Evolutionary conservation across 2,113 vertebrate genomes (phyloP).

Genomic region (Arizona elegans): DNA sequence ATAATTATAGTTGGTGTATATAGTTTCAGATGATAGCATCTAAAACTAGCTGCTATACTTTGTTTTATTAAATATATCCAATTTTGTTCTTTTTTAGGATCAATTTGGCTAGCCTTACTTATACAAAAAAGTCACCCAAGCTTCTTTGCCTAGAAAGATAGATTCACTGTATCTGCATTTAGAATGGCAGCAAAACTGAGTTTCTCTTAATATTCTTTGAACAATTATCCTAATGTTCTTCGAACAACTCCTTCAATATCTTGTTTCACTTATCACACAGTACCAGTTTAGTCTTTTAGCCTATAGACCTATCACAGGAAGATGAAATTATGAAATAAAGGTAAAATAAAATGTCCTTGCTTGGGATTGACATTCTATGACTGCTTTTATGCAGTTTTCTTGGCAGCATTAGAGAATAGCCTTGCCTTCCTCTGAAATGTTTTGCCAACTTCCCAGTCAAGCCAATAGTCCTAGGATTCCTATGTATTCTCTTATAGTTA

Average conservation of each 20-base stretch:
- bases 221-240: neutral
- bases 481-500: neutral
- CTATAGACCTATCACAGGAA: neutral
- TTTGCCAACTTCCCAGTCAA: neutral
- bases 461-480: neutral
- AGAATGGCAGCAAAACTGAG: neutral
- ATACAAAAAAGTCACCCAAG: neutral
- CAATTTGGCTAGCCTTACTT: neutral
- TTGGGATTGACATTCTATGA: neutral
- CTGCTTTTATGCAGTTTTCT: neutral
- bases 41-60: neutral
- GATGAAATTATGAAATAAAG: neutral
- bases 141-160: neutral
- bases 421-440: neutral
- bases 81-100: neutral
- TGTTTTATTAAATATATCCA: neutral
- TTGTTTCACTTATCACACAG: neutral
- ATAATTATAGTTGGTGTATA: neutral
- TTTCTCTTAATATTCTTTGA: neutral
- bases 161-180: neutral
- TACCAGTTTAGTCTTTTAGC: neutral
- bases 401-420: neutral
- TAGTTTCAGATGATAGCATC: neutral
- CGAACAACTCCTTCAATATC: neutral
- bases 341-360: neutral